Percentiles rank a stretch among this genome's conserved stretches.
These are phyloP conservation scores for Vidua macroura DNA, from an alignment of 2,113 vertebrate genomes.

Conservation along the genomic window DNA sequence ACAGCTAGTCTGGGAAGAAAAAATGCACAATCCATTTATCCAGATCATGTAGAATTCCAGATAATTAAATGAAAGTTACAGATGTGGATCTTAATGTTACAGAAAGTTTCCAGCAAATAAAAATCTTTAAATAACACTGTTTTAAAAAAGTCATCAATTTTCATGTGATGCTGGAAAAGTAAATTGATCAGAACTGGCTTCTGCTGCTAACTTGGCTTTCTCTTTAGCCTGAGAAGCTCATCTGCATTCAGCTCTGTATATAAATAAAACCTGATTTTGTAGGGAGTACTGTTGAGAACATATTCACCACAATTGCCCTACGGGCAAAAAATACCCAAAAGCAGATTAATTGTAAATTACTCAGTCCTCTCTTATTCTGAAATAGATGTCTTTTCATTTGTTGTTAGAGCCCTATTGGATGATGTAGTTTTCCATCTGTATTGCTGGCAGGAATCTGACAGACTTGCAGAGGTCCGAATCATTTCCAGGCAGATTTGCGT, in stretches of 20 bases:
- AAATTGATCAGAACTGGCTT: slow-evolving; percentile 9
- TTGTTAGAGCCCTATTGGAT: neutral
- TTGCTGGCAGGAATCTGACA: slow-evolving; percentile 5
- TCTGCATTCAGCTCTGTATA: neutral
- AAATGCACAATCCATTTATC: neutral
- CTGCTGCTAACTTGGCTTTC: neutral
- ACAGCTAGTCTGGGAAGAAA: slow-evolving; percentile 5
- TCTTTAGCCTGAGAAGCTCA: neutral
- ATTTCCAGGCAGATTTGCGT: slow-evolving; percentile 25
- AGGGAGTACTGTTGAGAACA: neutral
- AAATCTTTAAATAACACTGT: neutral
- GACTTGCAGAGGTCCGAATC: neutral
- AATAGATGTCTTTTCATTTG: neutral
- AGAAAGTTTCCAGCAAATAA: neutral
- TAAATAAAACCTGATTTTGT: slow-evolving; percentile 14
- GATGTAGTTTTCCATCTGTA: neutral
- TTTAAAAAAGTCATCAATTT: neutral
- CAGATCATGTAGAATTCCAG: neutral
- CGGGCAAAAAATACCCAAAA: neutral
- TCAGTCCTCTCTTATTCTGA: neutral
- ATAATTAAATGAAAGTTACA: neutral
- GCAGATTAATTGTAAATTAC: neutral
- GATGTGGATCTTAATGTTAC: neutral
- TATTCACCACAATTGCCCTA: neutral
- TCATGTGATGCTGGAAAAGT: neutral